Base-by-base conservation (phyloP, 1,140 invertebrate genomes). In the Paralvinella palmiformis region DNA sequence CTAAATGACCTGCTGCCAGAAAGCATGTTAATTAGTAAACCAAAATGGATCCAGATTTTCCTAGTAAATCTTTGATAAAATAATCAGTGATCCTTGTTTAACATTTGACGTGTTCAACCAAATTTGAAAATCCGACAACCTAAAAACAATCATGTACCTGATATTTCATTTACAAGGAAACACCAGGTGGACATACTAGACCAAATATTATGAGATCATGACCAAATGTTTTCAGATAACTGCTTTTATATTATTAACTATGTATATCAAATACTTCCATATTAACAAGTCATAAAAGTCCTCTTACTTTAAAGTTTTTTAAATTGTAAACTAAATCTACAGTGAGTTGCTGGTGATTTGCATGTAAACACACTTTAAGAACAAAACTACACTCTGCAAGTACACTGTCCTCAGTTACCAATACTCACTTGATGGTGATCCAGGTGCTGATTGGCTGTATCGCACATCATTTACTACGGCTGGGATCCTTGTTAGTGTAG, bases 391-490 rank as follows among this genome's bases (percentile, higher is more conserved):
- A 13, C 10, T n/a, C 37, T 41, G 37, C 37, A 41, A 10, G 10
- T 10, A n/a, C n/a, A n/a, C 10, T n/a, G 10, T n/a, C 37, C n/a
- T 10, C 37, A 41, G 10, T 41, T n/a, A 41, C 37, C 37, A n/a
- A 10, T 41, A 41, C 55, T 33, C 7, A 57, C 55, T 32, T 31
- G 33, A 45, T 24, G 88, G 87, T 75, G 86, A 87, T 52, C 88
- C 87, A 65, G 89, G 87, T 58, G 88, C 85, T 41, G 87, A 87
- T 75, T 88, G 87, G 79, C 84, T 87, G 52, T 84, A 84, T 63
- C 77, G 66, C 53, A 75, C 60, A 36, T 77, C 69, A 50, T 45
- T 68, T 66, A 53, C 36, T 31, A 63, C 22, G 15, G 45, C 17
- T 56, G 59, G 68, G 85, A 37, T 20, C 3, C 45, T 17, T 29